Evolutionary conservation across 2,113 vertebrate species (phyloP), one percentile per base, ranked within the genome.

Genomic region (Takifugu flavidus): DNA sequence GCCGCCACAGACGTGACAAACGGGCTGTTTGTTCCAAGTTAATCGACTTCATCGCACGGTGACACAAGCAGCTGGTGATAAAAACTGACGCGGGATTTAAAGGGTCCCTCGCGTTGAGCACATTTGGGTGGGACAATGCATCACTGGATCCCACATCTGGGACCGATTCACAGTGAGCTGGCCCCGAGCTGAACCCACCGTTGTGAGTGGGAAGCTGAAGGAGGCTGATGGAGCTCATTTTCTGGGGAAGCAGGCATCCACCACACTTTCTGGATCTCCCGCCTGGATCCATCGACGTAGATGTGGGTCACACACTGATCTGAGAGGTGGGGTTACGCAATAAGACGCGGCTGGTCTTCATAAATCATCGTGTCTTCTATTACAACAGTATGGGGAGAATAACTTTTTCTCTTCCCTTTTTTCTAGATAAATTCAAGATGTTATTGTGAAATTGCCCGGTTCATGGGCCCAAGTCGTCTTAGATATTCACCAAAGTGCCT

Each of bases 131-230:
- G 62, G 70, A 69, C 43, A 20, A 26, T 27, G 14, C 51, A 34
- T 27, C 50, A 62, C 65, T n/a, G 6, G 53, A 56, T 13, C 49
- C 29, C 50, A 83, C 84, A 87, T 86, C 80, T 88, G 86, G 68
- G 57, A 25, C 53, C 82, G 74, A 85, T 88, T 88, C 72, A 75
- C 51, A 5, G 42, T 62, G 67, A 79, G 74, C 47, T 75, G 79
- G 73, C 84, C 80, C 50, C 25, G 70, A 70, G 55, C 55, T 81
- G 75, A 87, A 82, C 78, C 51, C 62, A 15, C 50, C 52, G n/a
- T 25, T 44, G 59, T 25, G n/a, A 63, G 46, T n/a, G 45, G 39
- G 50, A 50, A 46, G 13, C 10, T 6, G 13, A n/a, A 47, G 42
- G 59, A 7, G 34, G 2, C 20, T 20, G 26, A n/a, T 1, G 29